These are phyloP conservation scores for Microctonus hyperodae DNA, from an alignment of 2,888 invertebrate genomes.

Conservation along the genomic window DNA sequence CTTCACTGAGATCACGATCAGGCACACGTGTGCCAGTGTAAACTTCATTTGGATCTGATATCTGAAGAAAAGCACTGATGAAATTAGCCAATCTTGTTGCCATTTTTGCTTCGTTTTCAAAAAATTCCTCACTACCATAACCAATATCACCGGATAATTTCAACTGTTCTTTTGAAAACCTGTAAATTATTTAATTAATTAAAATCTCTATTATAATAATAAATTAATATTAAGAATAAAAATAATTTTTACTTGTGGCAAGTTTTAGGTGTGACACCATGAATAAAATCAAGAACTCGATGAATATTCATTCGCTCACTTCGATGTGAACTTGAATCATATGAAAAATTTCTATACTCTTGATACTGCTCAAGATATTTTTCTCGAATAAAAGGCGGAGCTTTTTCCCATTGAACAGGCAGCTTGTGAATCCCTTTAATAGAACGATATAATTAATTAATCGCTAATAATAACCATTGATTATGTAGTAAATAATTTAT, in stretches of 20 bases:
- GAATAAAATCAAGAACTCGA: slow-evolving; percentile 78
- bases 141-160: slow-evolving; percentile 85
- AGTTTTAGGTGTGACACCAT: slow-evolving; percentile 71
- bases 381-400: slow-evolving; percentile 74
- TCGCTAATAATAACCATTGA: too few relatives aligned
- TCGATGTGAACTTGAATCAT: slow-evolving; percentile 73
- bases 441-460: not conserved
- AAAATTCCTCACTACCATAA: slow-evolving; percentile 86
- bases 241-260: slow-evolving; percentile 65
- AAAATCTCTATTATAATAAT: too few relatives aligned
- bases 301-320: slow-evolving; percentile 77
- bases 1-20: slow-evolving; percentile 88
- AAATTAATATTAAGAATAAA: not conserved
- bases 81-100: slow-evolving; percentile 96
- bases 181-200: too few relatives aligned
- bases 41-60: slow-evolving; percentile 87
- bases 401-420: slow-evolving; percentile 83
- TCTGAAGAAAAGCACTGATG: slow-evolving; percentile 92
- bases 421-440: slow-evolving; percentile 81
- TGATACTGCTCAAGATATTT: slow-evolving; percentile 76
- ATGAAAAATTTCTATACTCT: slow-evolving; percentile 76
- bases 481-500: too few relatives aligned
- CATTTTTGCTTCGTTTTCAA: slow-evolving; percentile 95
- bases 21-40: slow-evolving; percentile 90
- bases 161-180: slow-evolving; percentile 78